Percentiles rank a stretch among this genome's conserved stretches.
These are phyloP conservation scores for Oenanthe oenanthe DNA, from an alignment of 2,113 vertebrate species.

Conservation along the genomic window DNA sequence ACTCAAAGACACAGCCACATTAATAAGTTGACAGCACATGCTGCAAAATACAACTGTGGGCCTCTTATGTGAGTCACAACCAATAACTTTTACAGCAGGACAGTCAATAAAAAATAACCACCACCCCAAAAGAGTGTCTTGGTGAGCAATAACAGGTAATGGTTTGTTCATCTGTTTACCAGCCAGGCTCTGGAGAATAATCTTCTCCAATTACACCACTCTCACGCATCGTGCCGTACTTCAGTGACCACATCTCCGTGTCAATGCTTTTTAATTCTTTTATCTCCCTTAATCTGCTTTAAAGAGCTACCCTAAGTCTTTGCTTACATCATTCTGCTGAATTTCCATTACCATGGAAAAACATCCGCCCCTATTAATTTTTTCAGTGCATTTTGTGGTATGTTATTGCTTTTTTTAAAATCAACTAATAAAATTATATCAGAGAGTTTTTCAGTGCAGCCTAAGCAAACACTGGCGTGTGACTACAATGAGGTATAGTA, in stretches of 20 bases:
- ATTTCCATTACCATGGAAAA: slow-evolving; percentile 22
- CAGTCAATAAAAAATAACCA: slow-evolving; percentile 7
- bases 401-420: neutral
- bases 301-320: neutral
- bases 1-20: neutral
- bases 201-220: neutral
- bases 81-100: slow-evolving; percentile 45
- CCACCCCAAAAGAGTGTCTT: neutral
- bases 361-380: neutral
- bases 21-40: neutral
- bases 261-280: neutral
- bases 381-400: slow-evolving; percentile 27
- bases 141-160: slow-evolving; percentile 11
- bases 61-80: slow-evolving; percentile 4
- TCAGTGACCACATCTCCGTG: neutral
- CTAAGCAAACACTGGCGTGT: neutral
- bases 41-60: neutral
- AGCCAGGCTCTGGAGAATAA: neutral
- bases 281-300: neutral
- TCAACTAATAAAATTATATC: neutral
- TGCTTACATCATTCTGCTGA: neutral
- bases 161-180: neutral
- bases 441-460: neutral
- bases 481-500: slow-evolving; percentile 52
- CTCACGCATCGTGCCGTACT: neutral